Base-by-base conservation (phyloP, 2,888 invertebrate species). In the Drosophila neotestacea region DNA sequence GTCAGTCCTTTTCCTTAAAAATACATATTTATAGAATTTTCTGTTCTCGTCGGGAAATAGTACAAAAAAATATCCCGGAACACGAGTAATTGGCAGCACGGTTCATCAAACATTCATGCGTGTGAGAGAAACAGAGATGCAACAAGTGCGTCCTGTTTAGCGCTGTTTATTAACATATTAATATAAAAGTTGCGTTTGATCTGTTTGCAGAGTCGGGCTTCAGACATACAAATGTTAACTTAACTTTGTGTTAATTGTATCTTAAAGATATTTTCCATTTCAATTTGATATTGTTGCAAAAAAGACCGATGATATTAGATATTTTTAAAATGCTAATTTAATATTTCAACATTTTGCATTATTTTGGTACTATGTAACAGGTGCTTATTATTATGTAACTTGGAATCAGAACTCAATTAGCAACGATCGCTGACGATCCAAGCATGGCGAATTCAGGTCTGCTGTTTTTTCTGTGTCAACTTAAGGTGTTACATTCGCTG, bases 351-450 rank as follows among this genome's bases (percentile, higher is more conserved):
- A n/a, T 7, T 32, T 16, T 13, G 16, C 16, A 5, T 16, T 34
- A 32, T 34, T 10, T 32, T 16, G 16, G 11, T 22, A 22, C 36
- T 36, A 27, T 34, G 22, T 6, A 50, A 50, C 11, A 22, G 22
- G 11, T 22, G 11, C 16, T 16, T 48, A 32, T 4, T 36, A 34
- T 36, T 32, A 22, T 50, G 36, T 50, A 50, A 48, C 11, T 44
- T 11, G 11, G 10, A 27, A 27, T 34, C 32, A 36, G 36, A 50
- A 36, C 50, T 22, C n/a, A 50, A 36, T 48, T 48, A 48, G 48
- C 48, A 48, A 6, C 48, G 11, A 16, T 48, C 34, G 16, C 30
- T 4, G 32, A 1, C 48, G 10, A 34, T 48, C 34, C 6, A 32
- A 4, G 47, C 30, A 34, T 36, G 34, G 36, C 34, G 34, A 50